Conservation (phyloP, 2,888 invertebrate genomes). For the Agonum fuliginosum region DNA sequence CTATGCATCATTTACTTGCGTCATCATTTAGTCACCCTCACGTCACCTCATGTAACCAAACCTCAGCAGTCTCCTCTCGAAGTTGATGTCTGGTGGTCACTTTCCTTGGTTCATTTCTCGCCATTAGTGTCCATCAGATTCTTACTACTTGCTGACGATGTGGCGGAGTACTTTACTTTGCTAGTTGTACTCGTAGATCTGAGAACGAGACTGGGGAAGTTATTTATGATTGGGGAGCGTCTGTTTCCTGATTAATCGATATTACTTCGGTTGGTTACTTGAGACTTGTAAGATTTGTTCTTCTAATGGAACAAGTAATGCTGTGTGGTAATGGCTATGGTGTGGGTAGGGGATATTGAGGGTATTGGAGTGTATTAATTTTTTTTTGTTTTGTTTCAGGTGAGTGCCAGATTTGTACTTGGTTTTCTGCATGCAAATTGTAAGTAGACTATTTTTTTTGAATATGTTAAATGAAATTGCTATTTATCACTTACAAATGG, state of each 20-base stretch:
- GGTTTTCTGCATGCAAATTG: too few relatives aligned
- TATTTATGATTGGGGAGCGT: conserved; percentile 43
- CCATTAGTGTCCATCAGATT: conserved; percentile 47
- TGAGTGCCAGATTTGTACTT: neutral
- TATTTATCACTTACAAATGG: too few relatives aligned
- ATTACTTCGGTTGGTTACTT: conserved; percentile 43
- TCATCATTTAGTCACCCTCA: neutral
- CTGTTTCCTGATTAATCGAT: conserved; percentile 43
- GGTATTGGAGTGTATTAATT: neutral
- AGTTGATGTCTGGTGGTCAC: conserved; percentile 12
- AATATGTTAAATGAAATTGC: too few relatives aligned
- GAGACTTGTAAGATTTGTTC: conserved; percentile 40
- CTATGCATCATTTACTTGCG: conserved; percentile 13
- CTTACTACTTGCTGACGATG: too few relatives aligned
- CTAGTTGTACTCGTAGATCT: too few relatives aligned
- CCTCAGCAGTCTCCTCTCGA: neutral
- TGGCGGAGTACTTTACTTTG: neutral
- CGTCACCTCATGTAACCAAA: conserved; percentile 8
- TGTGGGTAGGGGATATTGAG: neutral
- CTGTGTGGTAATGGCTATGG: neutral
- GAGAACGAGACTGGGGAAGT: neutral
- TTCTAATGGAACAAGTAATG: conserved; percentile 37
- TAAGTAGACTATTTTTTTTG: too few relatives aligned
- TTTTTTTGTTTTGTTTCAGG: conserved; percentile 17
- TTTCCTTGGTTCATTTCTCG: conserved; percentile 52